These are phyloP conservation scores for Alethe diademata DNA, from an alignment of 2,113 vertebrate species.

Conservation along the genomic window DNA sequence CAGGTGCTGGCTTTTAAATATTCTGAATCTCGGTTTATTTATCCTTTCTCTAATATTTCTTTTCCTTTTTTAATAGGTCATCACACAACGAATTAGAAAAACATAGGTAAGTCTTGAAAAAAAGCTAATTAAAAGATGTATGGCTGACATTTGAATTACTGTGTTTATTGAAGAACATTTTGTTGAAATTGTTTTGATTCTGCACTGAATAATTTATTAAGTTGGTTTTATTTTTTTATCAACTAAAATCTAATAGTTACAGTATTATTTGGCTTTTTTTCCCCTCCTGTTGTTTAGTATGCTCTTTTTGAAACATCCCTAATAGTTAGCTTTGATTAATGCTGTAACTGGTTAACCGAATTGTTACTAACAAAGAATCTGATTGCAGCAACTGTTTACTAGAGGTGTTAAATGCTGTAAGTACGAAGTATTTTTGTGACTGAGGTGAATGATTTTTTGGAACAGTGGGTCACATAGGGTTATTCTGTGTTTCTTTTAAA, in stretches of 20 bases:
- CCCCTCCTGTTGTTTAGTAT: not conserved
- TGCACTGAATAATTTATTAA: not conserved
- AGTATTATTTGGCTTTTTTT: not conserved
- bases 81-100: conserved; percentile 99
- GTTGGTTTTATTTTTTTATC: not conserved
- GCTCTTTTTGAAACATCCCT: not conserved
- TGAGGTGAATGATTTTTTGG: not conserved
- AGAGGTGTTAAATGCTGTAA: not conserved
- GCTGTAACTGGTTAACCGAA: not conserved
- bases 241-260: not conserved
- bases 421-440: not conserved
- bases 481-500: conserved; percentile 35
- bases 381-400: conserved; percentile 1
- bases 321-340: not conserved
- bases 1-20: not conserved
- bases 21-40: not conserved
- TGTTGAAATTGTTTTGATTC: not conserved
- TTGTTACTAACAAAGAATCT: not conserved
- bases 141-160: not conserved
- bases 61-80: conserved; percentile 84
- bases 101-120: conserved; percentile 87
- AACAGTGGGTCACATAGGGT: not conserved
- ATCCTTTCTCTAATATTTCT: conserved; percentile 5
- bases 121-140: not conserved
- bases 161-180: not conserved